These are phyloP conservation scores for Galeopsomyia nigrocyanea DNA, from an alignment of 2,888 invertebrate species.

Conservation along the genomic window DNA sequence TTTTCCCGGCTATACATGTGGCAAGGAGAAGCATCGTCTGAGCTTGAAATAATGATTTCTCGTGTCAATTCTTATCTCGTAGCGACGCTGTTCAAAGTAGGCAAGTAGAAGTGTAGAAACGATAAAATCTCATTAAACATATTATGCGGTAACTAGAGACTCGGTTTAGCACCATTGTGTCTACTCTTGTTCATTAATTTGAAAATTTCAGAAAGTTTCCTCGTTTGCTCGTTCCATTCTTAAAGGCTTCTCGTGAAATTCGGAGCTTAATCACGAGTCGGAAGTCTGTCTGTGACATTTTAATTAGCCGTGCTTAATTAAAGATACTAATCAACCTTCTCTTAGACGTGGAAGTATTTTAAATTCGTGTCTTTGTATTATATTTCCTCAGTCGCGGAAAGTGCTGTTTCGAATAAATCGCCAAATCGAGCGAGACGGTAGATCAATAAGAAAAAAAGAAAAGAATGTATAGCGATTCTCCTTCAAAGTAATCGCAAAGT, in stretches of 20 bases:
- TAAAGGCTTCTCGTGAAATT: background rate
- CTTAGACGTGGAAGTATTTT: too few species aligned
- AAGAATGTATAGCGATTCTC: too few species aligned
- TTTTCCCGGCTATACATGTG: too few species aligned
- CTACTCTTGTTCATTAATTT: slow-evolving; percentile 20
- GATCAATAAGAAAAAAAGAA: too few species aligned
- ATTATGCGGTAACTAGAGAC: slow-evolving; percentile 7
- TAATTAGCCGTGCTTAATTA: slow-evolving; percentile 12
- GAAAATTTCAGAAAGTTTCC: background rate
- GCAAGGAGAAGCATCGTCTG: too few species aligned
- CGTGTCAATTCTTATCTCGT: background rate
- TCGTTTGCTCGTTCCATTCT: background rate
- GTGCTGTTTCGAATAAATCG: too few species aligned
- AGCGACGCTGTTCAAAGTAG: too few species aligned
- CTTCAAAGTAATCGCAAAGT: too few species aligned
- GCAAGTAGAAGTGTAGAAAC: background rate
- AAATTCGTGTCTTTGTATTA: slow-evolving; percentile 2
- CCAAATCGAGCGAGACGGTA: too few species aligned
- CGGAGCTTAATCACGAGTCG: background rate
- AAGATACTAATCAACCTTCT: background rate
- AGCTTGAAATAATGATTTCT: background rate
- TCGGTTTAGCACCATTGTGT: slow-evolving; percentile 2
- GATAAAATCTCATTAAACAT: slow-evolving; percentile 14
- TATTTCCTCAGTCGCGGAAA: too few species aligned
- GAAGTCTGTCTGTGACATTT: slow-evolving; percentile 10